phyloP scores from a whole-genome alignment of 2,797 vertebrate species.

The Brachyrhaphis roseni region DNA sequence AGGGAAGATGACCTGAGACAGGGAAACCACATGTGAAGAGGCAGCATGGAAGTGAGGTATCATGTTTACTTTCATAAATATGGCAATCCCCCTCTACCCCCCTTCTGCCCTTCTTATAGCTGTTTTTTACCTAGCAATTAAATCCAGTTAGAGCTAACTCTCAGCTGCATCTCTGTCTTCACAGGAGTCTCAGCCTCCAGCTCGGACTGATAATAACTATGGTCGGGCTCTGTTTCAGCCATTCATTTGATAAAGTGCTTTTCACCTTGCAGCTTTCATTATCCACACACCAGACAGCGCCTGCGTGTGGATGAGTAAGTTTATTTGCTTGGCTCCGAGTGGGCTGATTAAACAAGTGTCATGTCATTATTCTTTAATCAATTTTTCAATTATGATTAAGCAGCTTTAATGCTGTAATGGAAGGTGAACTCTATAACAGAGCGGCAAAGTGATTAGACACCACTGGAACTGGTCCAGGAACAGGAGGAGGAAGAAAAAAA shows the following conservation, averaged over 20 bases:
- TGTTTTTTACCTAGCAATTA: slow-evolving; percentile 76
- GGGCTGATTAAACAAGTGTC: slow-evolving; percentile 68
- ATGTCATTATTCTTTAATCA: slow-evolving; percentile 64
- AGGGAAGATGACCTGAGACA: slow-evolving; percentile 80
- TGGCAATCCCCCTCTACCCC: slow-evolving; percentile 78
- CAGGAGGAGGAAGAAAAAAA: slow-evolving; percentile 3
- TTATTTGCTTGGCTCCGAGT: slow-evolving; percentile 47
- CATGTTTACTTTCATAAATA: slow-evolving; percentile 83
- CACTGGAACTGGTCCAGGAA: slow-evolving; percentile 54
- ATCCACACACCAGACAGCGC: slow-evolving; percentile 53
- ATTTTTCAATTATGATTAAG: slow-evolving; percentile 64
- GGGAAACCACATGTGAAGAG: slow-evolving; percentile 83
- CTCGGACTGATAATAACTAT: slow-evolving; percentile 78
- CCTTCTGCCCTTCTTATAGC: slow-evolving; percentile 49
- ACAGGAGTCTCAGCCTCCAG: slow-evolving; percentile 76
- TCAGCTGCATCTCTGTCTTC: slow-evolving; percentile 74
- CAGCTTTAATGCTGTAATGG: slow-evolving; percentile 35
- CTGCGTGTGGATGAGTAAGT: slow-evolving; percentile 34
- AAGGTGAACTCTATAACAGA: slow-evolving; percentile 56
- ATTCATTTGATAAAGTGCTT: slow-evolving; percentile 80
- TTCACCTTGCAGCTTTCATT: slow-evolving; percentile 78
- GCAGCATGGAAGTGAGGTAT: slow-evolving; percentile 67
- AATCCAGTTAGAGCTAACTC: slow-evolving; percentile 82
- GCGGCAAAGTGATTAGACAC: slow-evolving; percentile 46
- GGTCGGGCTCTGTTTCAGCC: slow-evolving; percentile 72